Evolutionary conservation across 2,113 vertebrate species (phyloP).

Genomic region (Chamaea fasciata): DNA sequence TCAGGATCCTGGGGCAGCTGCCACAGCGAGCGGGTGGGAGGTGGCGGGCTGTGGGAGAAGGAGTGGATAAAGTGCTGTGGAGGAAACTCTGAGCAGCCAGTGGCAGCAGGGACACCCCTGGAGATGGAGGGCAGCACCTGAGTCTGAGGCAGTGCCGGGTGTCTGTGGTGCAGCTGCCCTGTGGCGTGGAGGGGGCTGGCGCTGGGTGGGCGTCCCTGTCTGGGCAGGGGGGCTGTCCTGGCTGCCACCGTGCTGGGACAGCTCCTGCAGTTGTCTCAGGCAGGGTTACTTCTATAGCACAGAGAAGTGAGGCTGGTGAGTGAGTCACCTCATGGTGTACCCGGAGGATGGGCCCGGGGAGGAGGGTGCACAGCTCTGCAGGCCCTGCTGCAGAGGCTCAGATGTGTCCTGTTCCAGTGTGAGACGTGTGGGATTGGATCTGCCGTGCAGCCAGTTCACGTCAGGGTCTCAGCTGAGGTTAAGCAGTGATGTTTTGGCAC

Average conservation of each 20-base stretch:
- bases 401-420: not conserved
- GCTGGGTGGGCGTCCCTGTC: rapidly evolving
- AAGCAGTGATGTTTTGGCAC: rapidly evolving
- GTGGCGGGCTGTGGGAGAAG: not conserved
- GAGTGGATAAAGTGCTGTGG: not conserved
- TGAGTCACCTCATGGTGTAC: too few species aligned
- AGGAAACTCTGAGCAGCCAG: not conserved
- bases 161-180: not conserved
- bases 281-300: rapidly evolving
- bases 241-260: rapidly evolving
- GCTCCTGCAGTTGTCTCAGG: not conserved
- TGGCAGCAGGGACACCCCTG: rapidly evolving
- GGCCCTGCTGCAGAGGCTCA: not conserved
- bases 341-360: rapidly evolving
- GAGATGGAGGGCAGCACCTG: not conserved
- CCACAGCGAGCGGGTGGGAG: rapidly evolving
- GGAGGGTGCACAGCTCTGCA: not conserved
- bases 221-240: not conserved
- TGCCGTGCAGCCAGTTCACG: not conserved
- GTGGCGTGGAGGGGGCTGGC: not conserved
- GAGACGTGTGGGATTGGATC: rapidly evolving
- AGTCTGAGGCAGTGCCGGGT: not conserved
- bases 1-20: not conserved
- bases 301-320: not conserved
- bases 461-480: not conserved